Evolutionary conservation across 2,113 vertebrate genomes (phyloP).

Genomic region (Neodon shergylaensis): DNA sequence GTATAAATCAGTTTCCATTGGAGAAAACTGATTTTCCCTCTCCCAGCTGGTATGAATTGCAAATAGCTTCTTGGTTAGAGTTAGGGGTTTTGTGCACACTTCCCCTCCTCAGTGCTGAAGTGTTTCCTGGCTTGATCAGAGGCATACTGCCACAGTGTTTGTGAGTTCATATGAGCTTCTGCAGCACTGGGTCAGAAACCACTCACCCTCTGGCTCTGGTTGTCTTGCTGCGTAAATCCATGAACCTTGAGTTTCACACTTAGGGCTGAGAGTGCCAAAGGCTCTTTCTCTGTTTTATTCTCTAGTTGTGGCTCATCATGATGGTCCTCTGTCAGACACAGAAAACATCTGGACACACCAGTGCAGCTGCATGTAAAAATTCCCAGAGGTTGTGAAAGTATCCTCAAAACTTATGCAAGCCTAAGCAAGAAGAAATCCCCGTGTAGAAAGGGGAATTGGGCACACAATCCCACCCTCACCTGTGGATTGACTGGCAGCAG

Average conservation of each 20-base stretch:
- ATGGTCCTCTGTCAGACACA: neutral
- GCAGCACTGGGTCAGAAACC: neutral
- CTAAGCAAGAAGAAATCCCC: neutral
- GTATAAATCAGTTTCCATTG: neutral
- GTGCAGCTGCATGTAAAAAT: neutral
- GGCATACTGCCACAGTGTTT: neutral
- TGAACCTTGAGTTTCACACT: neutral
- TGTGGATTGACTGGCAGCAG: neutral
- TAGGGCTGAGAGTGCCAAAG: neutral
- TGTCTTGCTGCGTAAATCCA: neutral
- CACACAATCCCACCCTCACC: neutral
- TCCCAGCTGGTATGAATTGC: neutral
- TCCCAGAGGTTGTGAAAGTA: neutral
- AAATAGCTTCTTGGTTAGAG: neutral
- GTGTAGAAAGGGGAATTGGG: fast-evolving
- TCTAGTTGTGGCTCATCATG: neutral
- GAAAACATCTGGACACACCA: neutral
- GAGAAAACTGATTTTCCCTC: neutral
- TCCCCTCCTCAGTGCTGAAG: neutral
- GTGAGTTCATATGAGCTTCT: neutral
- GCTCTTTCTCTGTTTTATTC: neutral
- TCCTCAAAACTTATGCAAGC: neutral
- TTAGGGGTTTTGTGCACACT: no score
- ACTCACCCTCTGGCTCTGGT: neutral
- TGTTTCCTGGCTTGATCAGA: neutral